phyloP scores from a whole-genome alignment of 2,888 invertebrate genomes.

The Plemyria rubiginata region DNA sequence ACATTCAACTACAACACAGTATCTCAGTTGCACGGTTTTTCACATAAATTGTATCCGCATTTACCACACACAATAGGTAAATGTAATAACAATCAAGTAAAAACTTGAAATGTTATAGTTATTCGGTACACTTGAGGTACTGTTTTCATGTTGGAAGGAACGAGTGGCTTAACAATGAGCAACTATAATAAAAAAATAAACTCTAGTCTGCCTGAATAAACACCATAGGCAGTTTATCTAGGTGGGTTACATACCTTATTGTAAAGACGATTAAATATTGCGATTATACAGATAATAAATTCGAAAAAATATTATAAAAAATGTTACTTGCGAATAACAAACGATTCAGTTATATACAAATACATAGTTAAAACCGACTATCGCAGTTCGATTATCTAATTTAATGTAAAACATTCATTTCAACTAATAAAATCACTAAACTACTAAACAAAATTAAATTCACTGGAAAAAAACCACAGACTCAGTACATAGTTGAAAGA shows the following conservation, averaged over 20 bases:
- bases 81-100: neutral
- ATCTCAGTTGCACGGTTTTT: slow-evolving; percentile 11
- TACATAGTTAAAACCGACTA: slow-evolving; percentile 22
- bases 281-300: slow-evolving; percentile 59
- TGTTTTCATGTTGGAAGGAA: slow-evolving; percentile 37
- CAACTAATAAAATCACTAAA: slow-evolving; percentile 7
- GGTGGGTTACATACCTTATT: slow-evolving; percentile 63
- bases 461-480: slow-evolving; percentile 1
- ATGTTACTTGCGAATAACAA: slow-evolving; percentile 59
- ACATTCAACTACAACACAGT: slow-evolving; percentile 15
- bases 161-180: slow-evolving; percentile 59
- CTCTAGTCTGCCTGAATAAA: slow-evolving; percentile 72
- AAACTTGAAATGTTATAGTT: neutral
- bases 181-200: slow-evolving; percentile 78
- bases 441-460: slow-evolving; percentile 12
- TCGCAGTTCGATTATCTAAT: slow-evolving; percentile 22
- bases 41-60: neutral
- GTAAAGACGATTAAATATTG: slow-evolving; percentile 60
- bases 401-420: slow-evolving; percentile 16
- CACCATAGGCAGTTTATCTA: slow-evolving; percentile 68
- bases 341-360: slow-evolving; percentile 30
- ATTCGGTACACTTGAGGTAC: slow-evolving; percentile 17
- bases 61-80: neutral
- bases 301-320: slow-evolving; percentile 52
- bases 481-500: neutral